Conservation (phyloP, 2,113 vertebrate genomes). For the Callorhinus ursinus region DNA sequence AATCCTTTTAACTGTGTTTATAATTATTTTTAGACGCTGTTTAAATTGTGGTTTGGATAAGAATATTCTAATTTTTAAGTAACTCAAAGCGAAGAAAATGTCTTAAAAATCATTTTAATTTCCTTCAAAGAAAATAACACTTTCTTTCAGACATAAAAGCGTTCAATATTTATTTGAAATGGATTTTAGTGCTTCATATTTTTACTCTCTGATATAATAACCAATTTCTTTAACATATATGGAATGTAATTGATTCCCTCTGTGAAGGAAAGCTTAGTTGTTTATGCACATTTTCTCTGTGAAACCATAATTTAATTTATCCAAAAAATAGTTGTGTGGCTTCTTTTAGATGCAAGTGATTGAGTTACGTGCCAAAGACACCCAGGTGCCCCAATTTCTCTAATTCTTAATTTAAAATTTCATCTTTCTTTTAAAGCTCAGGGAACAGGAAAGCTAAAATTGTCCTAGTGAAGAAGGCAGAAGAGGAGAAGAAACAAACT, state of each 20-base stretch:
- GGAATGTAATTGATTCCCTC: background rate
- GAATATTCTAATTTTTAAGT: conserved; percentile 13
- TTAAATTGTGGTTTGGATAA: background rate
- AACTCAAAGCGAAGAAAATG: background rate
- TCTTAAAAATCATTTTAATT: background rate
- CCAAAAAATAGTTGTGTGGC: background rate
- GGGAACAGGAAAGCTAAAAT: background rate
- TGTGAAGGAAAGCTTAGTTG: background rate
- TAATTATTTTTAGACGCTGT: conserved; percentile 25
- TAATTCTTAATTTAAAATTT: background rate
- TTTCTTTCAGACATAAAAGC: background rate
- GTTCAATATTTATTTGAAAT: background rate
- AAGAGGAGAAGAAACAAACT: background rate
- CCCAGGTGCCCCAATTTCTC: background rate
- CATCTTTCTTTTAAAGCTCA: background rate
- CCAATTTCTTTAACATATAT: background rate
- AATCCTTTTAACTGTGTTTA: background rate
- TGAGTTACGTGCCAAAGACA: background rate
- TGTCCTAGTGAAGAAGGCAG: background rate
- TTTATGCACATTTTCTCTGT: background rate
- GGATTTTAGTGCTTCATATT: background rate
- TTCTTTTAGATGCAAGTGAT: background rate
- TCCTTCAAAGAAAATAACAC: background rate
- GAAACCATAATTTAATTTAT: background rate
- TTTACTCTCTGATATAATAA: background rate